phyloP scores from a whole-genome alignment of 1,140 invertebrate species.

The Drosophila jambulina region DNA sequence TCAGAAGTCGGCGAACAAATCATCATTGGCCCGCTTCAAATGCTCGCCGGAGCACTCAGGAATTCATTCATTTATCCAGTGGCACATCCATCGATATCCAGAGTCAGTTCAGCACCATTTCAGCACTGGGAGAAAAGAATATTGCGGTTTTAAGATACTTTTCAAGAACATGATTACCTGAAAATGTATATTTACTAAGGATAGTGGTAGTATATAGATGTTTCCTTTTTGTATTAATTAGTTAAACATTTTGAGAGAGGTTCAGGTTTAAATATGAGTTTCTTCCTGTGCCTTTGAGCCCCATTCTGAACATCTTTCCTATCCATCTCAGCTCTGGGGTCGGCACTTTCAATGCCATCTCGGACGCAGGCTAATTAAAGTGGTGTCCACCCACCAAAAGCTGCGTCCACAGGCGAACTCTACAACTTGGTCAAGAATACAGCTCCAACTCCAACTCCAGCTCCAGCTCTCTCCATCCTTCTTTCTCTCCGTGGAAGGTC shows the following conservation, averaged over 20 bases:
- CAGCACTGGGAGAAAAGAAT: not conserved
- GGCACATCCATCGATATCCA: conserved; percentile 54
- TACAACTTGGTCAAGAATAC: conserved; percentile 15
- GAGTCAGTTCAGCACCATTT: conserved; percentile 24
- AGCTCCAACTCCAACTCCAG: conserved; percentile 4
- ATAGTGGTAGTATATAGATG: not conserved
- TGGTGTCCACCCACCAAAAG: conserved; percentile 77
- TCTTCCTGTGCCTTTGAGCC: not conserved
- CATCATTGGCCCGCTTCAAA: conserved; percentile 75
- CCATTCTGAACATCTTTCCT: conserved; percentile 18
- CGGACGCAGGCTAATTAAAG: conserved; percentile 76
- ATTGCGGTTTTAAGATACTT: accelerated
- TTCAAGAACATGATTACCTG: too few relatives aligned
- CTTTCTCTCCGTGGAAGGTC: conserved; percentile 12
- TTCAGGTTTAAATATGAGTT: too few relatives aligned
- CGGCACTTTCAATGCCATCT: conserved; percentile 70
- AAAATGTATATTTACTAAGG: not conserved
- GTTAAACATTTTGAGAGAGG: not conserved
- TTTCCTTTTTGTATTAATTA: not conserved
- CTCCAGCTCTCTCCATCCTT: not conserved
- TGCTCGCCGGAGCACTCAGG: conserved; percentile 57
- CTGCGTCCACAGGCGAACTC: not conserved
- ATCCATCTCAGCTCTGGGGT: conserved; percentile 46
- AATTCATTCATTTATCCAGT: conserved; percentile 57
- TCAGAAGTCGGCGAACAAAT: conserved; percentile 48